phyloP scores from a whole-genome alignment of 1,140 invertebrate genomes.

The Brachionus plicatilis region DNA sequence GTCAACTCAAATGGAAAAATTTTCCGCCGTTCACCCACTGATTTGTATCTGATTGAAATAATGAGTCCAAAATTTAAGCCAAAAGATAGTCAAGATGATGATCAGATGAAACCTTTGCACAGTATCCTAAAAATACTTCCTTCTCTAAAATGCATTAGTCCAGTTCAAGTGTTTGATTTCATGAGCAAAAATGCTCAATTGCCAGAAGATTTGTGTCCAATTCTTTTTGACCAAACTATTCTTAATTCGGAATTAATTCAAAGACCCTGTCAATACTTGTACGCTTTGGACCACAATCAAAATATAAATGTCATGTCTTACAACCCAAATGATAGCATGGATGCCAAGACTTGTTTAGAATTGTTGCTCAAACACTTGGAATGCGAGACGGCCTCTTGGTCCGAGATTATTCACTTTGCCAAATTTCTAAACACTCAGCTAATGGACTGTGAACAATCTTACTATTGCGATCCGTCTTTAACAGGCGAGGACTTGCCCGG shows the following conservation, averaged over 20 bases:
- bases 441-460: constrained; percentile 47
- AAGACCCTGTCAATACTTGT: constrained; percentile 48
- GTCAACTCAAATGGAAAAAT: constrained; percentile 9
- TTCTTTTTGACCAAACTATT: constrained; percentile 47
- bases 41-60: constrained; percentile 36
- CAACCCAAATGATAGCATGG: neutral
- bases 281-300: neutral
- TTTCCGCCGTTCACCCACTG: neutral
- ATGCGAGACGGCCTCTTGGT: constrained; percentile 49
- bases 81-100: neutral
- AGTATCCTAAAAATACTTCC: constrained; percentile 1
- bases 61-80: constrained; percentile 41
- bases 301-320: neutral
- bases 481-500: constrained; percentile 45
- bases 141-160: neutral
- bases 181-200: neutral
- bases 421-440: constrained; percentile 51
- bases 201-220: neutral
- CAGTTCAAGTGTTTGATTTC: neutral
- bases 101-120: constrained; percentile 41
- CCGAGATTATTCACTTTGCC: constrained; percentile 50
- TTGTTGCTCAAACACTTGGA: constrained; percentile 47
- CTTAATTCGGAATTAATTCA: constrained; percentile 47
- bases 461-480: constrained; percentile 44
- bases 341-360: constrained; percentile 41